Base-by-base conservation (phyloP, 1,140 invertebrate species). In the Dendrolimus kikuchii region DNA sequence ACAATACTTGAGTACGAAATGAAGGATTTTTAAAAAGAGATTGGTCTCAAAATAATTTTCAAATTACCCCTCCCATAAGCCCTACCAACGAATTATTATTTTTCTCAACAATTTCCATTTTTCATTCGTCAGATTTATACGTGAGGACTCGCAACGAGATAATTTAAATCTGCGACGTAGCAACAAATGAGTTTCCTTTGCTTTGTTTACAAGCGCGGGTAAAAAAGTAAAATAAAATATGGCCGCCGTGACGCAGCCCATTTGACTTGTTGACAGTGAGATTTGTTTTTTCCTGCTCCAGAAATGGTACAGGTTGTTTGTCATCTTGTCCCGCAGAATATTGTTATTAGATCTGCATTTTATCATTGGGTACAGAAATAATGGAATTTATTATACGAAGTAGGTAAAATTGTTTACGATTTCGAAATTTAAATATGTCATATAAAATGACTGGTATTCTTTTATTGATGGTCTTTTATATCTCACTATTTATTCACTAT, bases 201-300 rank as follows among this genome's bases (percentile, higher is more conserved):
- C 49, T 40, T 38, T 69, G 60, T 71, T 66, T 67, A 71, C 61
- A 64, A 49, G 50, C 49, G 60, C 66, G 62, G 72, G 65, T 64
- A 70, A 46, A 59, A 56, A 62, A 46, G 8, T 37, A 50, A 60
- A 60, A 61, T 46, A 53, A 61, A 64, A 59, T 23, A 74, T 68
- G 57, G 53, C 59, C 40, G 45, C 55, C 23, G 49, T 59, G 60
- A 66, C 63, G 71, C 54, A 53, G 42, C 64, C 62, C 61, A 73
- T 71, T 74, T 68, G 51, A 66, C 59, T 61, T 62, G 64, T 66
- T 72, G 73, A 68, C 70, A 66, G 57, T 55, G 53, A 69, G 68
- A 73, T 81, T 77, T 72, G 68, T 77, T 71, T 73, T 66, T 65
- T 46, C 47, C 23, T 23, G 23, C 23, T 58, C 61, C 56, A 45